Percentiles rank a stretch among this genome's conserved stretches.
Evolutionary conservation across 1,140 invertebrate genomes (phyloP).

Genomic region (Dendroctonus ponderosae): DNA sequence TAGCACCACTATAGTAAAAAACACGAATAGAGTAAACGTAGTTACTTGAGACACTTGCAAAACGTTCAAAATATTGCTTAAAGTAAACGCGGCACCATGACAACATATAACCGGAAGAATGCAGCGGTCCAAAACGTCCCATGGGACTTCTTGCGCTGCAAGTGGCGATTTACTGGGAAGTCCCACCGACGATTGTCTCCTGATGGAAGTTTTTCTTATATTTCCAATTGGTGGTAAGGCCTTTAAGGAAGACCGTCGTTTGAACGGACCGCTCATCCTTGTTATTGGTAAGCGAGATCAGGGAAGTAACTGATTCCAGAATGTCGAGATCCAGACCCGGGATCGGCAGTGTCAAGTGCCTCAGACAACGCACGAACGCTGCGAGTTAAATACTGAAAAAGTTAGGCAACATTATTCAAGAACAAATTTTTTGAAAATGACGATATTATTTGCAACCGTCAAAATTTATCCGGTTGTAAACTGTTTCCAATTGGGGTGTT

Average conservation of each 20-base stretch:
- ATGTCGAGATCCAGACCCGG: conserved; percentile 24
- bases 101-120: conserved; percentile 74
- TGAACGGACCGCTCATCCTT: conserved; percentile 49
- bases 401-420: no score
- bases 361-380: neutral
- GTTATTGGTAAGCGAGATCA: conserved; percentile 1
- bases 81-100: conserved; percentile 70
- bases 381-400: neutral
- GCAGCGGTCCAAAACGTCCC: conserved; percentile 76
- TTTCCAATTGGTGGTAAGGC: conserved; percentile 39
- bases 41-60: conserved; percentile 71
- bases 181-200: conserved; percentile 40
- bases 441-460: no score
- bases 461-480: no score
- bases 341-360: conserved; percentile 34
- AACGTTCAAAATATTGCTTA: conserved; percentile 67
- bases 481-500: no score
- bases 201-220: conserved; percentile 33
- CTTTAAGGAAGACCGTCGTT: conserved; percentile 45
- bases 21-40: conserved; percentile 71
- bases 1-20: conserved; percentile 67
- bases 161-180: conserved; percentile 14
- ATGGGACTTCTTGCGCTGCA: conserved; percentile 59
- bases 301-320: conserved; percentile 29
- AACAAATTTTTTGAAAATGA: no score